phyloP scores from a whole-genome alignment of 2,797 vertebrate species.

The Acipenser transmontanus region DNA sequence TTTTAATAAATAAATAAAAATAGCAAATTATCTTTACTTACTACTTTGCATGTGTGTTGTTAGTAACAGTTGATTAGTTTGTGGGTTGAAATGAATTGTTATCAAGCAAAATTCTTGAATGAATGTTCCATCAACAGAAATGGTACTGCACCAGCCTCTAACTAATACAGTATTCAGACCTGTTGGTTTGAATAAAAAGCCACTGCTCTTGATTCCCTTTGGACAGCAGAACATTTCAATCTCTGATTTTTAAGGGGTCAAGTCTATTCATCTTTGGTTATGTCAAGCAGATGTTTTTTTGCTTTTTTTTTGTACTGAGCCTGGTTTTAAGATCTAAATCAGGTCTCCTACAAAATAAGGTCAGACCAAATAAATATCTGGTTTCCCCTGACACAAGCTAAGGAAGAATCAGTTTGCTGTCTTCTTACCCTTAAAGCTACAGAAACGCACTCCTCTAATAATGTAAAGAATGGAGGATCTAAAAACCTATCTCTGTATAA shows the following conservation, averaged over 20 bases:
- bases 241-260: constrained; percentile 60
- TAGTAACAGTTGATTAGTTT: no score
- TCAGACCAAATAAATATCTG: constrained; percentile 62
- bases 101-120: neutral
- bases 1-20: no score
- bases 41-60: no score
- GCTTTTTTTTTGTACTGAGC: neutral
- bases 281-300: constrained; percentile 67
- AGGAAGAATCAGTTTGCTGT: constrained; percentile 42
- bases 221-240: constrained; percentile 64
- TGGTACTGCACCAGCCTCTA: constrained; percentile 32
- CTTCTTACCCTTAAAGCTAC: no score
- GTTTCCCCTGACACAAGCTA: constrained; percentile 60
- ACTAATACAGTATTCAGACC: constrained; percentile 54
- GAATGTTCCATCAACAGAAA: constrained; percentile 37
- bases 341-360: constrained; percentile 38
- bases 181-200: constrained; percentile 59
- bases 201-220: constrained; percentile 61
- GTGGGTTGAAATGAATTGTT: no score
- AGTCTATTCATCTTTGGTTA: constrained; percentile 68
- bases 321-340: constrained; percentile 58
- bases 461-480: no score
- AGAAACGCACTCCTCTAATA: no score
- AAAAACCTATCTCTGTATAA: no score
- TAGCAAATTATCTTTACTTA: no score